These are phyloP conservation scores for Lepidurus apus DNA, from an alignment of 1,140 invertebrate species.

Conservation along the genomic window DNA sequence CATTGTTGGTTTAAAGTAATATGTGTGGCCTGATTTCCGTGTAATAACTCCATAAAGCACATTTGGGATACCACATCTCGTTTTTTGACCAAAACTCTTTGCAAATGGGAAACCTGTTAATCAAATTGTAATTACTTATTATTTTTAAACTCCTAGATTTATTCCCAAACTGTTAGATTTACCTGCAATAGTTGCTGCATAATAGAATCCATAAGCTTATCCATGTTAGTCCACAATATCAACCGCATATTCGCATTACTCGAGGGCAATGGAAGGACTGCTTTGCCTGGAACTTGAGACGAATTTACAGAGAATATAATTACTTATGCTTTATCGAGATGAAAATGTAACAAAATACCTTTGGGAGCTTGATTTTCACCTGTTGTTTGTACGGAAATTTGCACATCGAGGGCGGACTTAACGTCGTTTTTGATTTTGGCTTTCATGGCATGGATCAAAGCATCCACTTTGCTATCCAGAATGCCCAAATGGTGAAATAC, in stretches of 20 bases:
- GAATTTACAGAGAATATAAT: not conserved
- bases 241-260: constrained; percentile 49
- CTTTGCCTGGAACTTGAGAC: constrained; percentile 26
- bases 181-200: constrained; percentile 62
- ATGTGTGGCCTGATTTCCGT: constrained; percentile 39
- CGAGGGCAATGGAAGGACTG: not conserved
- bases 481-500: constrained; percentile 65
- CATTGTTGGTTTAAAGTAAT: constrained; percentile 51
- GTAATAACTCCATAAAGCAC: constrained; percentile 49
- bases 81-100: constrained; percentile 51
- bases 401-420: constrained; percentile 55
- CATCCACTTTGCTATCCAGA: constrained; percentile 53
- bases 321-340: not conserved
- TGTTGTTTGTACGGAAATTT: constrained; percentile 41
- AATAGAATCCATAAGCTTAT: constrained; percentile 66
- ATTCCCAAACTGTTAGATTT: constrained; percentile 48
- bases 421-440: constrained; percentile 54
- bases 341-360: not conserved
- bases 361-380: constrained; percentile 37
- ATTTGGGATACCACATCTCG: constrained; percentile 51
- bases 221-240: constrained; percentile 70
- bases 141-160: not conserved
- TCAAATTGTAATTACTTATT: not conserved
- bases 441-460: constrained; percentile 51
- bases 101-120: constrained; percentile 42